Percentiles rank a stretch among this genome's conserved stretches.
phyloP scores from a whole-genome alignment of 2,888 invertebrate genomes.

The Melanostoma scalare region DNA sequence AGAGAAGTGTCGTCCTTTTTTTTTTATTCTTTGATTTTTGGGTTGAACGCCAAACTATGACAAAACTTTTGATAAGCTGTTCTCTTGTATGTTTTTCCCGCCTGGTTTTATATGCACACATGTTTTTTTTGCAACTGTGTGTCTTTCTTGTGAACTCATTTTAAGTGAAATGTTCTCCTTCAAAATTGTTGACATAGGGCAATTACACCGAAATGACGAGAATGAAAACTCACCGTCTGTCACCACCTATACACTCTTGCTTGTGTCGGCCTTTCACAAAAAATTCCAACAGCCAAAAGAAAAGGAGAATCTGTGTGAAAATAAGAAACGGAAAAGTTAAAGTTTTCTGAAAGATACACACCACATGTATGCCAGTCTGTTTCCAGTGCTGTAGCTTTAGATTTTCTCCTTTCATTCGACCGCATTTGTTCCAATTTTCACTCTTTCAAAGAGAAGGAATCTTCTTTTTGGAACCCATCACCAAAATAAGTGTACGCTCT shows the following conservation, averaged over 20 bases:
- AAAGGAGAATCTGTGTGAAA: constrained; percentile 7
- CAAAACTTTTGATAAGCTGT: constrained; percentile 38
- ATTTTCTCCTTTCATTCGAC: neutral
- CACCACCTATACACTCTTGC: constrained; percentile 12
- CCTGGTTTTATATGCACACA: neutral
- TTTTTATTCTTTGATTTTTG: constrained; percentile 39
- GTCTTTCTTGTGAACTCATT: constrained; percentile 57
- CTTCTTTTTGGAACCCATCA: neutral
- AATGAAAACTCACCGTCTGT: constrained; percentile 57
- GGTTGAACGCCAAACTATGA: constrained; percentile 49
- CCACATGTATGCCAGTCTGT: constrained; percentile 46
- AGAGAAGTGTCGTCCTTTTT: constrained; percentile 1
- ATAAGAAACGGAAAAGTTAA: constrained; percentile 25
- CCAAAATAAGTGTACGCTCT: constrained; percentile 1
- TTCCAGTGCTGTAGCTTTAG: neutral
- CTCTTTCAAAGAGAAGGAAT: neutral
- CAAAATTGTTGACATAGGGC: constrained; percentile 67
- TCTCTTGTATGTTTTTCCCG: neutral
- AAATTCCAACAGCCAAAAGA: constrained; percentile 14
- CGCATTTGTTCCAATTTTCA: constrained; percentile 8
- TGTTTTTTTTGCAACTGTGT: neutral
- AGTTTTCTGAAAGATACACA: constrained; percentile 43
- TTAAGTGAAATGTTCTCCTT: constrained; percentile 33
- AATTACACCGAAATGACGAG: constrained; percentile 64
- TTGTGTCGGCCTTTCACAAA: constrained; percentile 1